phyloP scores from a whole-genome alignment of 1,140 invertebrate species.

The Aphelinus atriplicis region DNA sequence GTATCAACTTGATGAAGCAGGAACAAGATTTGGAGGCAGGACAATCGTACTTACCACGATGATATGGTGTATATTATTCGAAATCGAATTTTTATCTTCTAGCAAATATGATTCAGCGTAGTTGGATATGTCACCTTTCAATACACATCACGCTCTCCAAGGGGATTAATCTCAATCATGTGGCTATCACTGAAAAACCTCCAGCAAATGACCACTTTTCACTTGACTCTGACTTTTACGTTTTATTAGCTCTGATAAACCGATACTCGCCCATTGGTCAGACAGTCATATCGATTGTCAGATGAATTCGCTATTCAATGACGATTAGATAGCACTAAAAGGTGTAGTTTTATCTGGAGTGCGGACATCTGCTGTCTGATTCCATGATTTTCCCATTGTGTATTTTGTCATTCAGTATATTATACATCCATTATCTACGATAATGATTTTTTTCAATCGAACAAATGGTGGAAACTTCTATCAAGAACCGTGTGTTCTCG shows the following conservation, averaged over 20 bases:
- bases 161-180: constrained; percentile 11
- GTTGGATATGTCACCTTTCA: no score
- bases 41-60: no score
- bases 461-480: no score
- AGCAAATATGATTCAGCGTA: no score
- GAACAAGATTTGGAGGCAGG: no score
- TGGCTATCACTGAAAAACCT: not conserved
- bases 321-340: constrained; percentile 65
- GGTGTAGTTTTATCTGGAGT: constrained; percentile 59
- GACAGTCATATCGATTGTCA: constrained; percentile 55
- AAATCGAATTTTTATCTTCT: no score
- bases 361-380: constrained; percentile 56
- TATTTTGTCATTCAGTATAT: not conserved
- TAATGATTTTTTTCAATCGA: no score
- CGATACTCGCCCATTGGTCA: constrained; percentile 38
- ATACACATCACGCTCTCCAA: no score
- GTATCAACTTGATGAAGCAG: no score
- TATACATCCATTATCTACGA: no score
- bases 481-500: no score
- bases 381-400: not conserved
- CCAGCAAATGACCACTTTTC: not conserved
- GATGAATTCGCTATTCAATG: constrained; percentile 60
- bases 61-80: no score
- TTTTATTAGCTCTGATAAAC: constrained; percentile 37
- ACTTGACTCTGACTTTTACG: not conserved